phyloP scores from a whole-genome alignment of 2,888 invertebrate species.

The Volucella zonaria region DNA sequence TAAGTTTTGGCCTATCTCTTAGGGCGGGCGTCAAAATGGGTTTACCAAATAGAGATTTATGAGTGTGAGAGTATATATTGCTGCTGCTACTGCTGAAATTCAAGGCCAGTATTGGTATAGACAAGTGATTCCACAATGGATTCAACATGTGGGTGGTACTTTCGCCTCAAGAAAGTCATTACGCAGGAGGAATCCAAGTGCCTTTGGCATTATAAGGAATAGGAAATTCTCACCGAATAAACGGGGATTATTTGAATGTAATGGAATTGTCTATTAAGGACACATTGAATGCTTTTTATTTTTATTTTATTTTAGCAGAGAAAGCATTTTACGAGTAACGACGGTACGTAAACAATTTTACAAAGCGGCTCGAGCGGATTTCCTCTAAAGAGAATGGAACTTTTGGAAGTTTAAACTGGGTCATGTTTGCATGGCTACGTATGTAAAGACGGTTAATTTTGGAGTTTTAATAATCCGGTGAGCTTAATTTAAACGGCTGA shows the following conservation, averaged over 20 bases:
- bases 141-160: constrained; percentile 38
- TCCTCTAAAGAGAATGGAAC: too few relatives aligned
- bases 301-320: not conserved
- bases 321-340: constrained; percentile 8
- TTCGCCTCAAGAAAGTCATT: not conserved
- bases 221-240: not conserved
- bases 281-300: constrained; percentile 9
- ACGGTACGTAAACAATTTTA: too few relatives aligned
- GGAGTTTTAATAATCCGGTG: too few relatives aligned
- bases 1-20: constrained; percentile 37
- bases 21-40: constrained; percentile 23
- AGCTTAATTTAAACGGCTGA: too few relatives aligned
- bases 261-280: constrained; percentile 17
- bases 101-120: constrained; percentile 12
- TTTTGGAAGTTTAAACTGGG: too few relatives aligned
- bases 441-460: too few relatives aligned
- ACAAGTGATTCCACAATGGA: not conserved
- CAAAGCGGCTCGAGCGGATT: too few relatives aligned
- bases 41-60: constrained; percentile 52
- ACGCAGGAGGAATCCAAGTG: constrained; percentile 1
- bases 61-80: constrained; percentile 11
- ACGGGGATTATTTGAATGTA: not conserved
- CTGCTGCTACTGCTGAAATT: not conserved
- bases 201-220: constrained; percentile 16
- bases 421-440: too few relatives aligned